Percentiles rank a stretch among this genome's conserved stretches.
These are phyloP conservation scores for Hafferia zeledoni DNA, from an alignment of 2,797 vertebrate genomes.

Conservation along the genomic window DNA sequence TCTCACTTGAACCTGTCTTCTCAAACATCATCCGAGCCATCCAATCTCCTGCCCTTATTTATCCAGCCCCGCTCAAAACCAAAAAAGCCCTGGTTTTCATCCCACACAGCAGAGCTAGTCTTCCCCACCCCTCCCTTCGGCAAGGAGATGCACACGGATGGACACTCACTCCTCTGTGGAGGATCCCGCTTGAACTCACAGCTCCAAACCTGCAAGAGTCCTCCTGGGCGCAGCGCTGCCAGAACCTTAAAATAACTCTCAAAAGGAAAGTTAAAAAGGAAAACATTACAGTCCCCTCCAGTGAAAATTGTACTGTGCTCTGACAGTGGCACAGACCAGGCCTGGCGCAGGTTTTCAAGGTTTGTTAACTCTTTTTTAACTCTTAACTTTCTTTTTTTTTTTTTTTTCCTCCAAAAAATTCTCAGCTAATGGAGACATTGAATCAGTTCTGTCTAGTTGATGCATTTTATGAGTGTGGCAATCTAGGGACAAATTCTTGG, in stretches of 20 bases:
- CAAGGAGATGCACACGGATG: conserved; percentile 48
- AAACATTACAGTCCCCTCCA: conserved; percentile 61
- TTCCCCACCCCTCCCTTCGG: conserved; percentile 32
- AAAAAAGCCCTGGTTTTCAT: conserved; percentile 15
- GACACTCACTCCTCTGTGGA: conserved; percentile 40
- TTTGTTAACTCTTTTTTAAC: conserved; percentile 61
- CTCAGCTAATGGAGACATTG: background rate
- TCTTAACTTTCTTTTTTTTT: background rate
- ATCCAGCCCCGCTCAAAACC: conserved; percentile 16
- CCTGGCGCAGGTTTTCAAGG: conserved; percentile 49
- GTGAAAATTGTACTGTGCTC: conserved; percentile 58
- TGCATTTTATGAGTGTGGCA: background rate
- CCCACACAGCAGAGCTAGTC: conserved; percentile 27
- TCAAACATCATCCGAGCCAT: conserved; percentile 41
- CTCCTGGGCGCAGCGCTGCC: conserved; percentile 36
- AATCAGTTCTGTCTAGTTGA: background rate
- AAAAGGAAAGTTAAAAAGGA: conserved; percentile 62
- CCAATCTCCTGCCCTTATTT: conserved; percentile 59
- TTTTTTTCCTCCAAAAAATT: background rate
- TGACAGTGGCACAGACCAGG: conserved; percentile 54
- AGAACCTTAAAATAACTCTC: conserved; percentile 57
- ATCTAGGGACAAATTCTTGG: background rate
- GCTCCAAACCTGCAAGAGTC: conserved; percentile 63
- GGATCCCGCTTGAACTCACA: conserved; percentile 49
- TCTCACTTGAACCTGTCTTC: conserved; percentile 45